Conservation (phyloP, 1,140 invertebrate species). For the Listronotus oregonensis region DNA sequence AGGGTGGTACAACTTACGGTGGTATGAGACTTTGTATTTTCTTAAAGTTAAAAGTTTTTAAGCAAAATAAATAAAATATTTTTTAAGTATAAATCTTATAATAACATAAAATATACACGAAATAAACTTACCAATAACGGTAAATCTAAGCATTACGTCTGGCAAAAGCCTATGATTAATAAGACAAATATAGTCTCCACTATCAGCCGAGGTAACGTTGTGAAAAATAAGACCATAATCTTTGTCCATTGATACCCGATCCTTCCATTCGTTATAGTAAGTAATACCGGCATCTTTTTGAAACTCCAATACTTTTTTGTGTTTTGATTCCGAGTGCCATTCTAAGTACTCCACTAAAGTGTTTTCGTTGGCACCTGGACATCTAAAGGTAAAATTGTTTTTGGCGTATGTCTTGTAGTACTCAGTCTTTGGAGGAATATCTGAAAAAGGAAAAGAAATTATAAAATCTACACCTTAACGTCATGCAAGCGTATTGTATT, state of each 20-base stretch:
- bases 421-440: conserved; percentile 13
- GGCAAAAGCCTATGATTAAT: conserved; percentile 67
- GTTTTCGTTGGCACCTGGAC: conserved; percentile 67
- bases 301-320: conserved; percentile 59
- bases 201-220: conserved; percentile 66
- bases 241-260: conserved; percentile 58
- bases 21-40: too few relatives aligned
- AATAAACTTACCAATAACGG: conserved; percentile 67
- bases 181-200: conserved; percentile 66
- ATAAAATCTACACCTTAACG: background rate
- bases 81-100: too few relatives aligned
- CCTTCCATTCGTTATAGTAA: conserved; percentile 19
- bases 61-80: too few relatives aligned
- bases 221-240: conserved; percentile 69
- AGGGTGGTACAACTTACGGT: too few relatives aligned
- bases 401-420: conserved; percentile 22
- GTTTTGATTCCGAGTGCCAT: conserved; percentile 56
- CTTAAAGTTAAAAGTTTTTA: too few relatives aligned
- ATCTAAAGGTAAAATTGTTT: conserved; percentile 58
- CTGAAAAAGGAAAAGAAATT: conserved; percentile 21
- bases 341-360: conserved; percentile 67
- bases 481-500: background rate
- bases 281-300: conserved; percentile 55
- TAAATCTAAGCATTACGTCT: conserved; percentile 66
- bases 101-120: background rate